Evolutionary conservation across 2,797 vertebrate genomes (phyloP), one percentile per base, ranked within the genome.

Genomic region (Sebastes matsubarae): DNA sequence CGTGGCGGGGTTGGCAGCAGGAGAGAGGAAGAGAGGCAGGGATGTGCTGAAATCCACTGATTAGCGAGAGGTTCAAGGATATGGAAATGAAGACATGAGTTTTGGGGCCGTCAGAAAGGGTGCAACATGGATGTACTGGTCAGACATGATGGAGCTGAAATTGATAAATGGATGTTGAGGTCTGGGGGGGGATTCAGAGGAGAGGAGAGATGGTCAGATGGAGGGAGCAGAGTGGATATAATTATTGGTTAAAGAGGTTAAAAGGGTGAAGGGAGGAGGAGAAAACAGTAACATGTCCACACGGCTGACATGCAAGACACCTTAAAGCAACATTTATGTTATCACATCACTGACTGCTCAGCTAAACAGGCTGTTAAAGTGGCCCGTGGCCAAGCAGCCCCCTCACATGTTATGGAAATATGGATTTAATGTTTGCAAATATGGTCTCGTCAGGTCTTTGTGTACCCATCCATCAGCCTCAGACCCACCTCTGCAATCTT

Each of bases 401-500:
- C 77, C 83, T 54, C 16, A 70, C 87, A 76, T 79, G 78, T 89
- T 92, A 90, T 90, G 89, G 88, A 94, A 92, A 91, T 92, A 92
- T 92, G 89, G 81, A 89, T 90, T 91, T 92, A 93, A 94, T 94
- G 93, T 94, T 93, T 93, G 90, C 93, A 94, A 93, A 94, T 93
- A 91, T 84, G 88, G 84, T 89, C 89, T 92, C 85, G 79, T 92
- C 92, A 93, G 91, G 93, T 91, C 86, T 91, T 93, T 91, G 91
- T 90, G 87, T 89, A 87, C 77, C 88, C 92, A 95, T 95, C 92
- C 91, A 94, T 94, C 94, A 94, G 92, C 88, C 87, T 84, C 89
- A 89, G 91, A 92, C 90, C 93, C 94, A 93, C 94, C 95, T 94
- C 92, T 92, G 93, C 92, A 94, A 94, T 95, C 91, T 90, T 74